Evolutionary conservation across 1,140 invertebrate species (phyloP).

Genomic region (Carposina sasakii): DNA sequence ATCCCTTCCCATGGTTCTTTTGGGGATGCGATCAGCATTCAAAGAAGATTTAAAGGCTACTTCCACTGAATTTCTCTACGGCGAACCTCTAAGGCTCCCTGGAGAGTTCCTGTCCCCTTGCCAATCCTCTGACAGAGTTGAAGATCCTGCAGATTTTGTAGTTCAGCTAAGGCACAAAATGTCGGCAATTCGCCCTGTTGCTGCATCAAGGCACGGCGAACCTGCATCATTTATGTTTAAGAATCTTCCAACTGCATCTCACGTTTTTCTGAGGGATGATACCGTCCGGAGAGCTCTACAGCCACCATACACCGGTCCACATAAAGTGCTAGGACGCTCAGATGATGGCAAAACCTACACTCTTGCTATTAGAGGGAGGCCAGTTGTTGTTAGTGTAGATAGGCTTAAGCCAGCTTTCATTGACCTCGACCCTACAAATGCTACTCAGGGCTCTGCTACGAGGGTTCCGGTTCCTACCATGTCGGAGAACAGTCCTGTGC

Average conservation of each 20-base stretch:
- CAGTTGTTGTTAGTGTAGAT: too few relatives aligned
- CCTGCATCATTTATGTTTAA: conserved; percentile 5
- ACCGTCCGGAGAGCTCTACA: conserved; percentile 3
- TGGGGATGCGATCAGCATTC: conserved; percentile 20
- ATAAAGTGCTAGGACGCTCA: too few relatives aligned
- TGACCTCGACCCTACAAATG: too few relatives aligned
- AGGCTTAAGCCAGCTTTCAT: too few relatives aligned
- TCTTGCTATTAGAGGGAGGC: too few relatives aligned
- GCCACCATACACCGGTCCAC: too few relatives aligned
- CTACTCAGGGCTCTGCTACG: too few relatives aligned
- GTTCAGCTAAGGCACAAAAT: conserved; percentile 2
- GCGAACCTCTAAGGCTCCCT: conserved; percentile 5
- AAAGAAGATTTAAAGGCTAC: conserved; percentile 31
- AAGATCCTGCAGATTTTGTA: not conserved
- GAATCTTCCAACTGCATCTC: conserved; percentile 1
- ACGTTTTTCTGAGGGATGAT: conserved; percentile 15
- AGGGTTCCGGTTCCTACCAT: too few relatives aligned
- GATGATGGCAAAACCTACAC: too few relatives aligned
- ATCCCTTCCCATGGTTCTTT: conserved; percentile 8
- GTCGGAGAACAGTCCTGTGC: too few relatives aligned
- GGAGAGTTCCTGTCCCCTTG: conserved; percentile 2
- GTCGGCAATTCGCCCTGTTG: conserved; percentile 5
- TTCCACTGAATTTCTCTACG: conserved; percentile 17
- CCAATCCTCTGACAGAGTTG: not conserved
- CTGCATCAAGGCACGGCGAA: conserved; percentile 1